Conservation (phyloP, 1,140 invertebrate genomes). For the Leucophenga varia region DNA sequence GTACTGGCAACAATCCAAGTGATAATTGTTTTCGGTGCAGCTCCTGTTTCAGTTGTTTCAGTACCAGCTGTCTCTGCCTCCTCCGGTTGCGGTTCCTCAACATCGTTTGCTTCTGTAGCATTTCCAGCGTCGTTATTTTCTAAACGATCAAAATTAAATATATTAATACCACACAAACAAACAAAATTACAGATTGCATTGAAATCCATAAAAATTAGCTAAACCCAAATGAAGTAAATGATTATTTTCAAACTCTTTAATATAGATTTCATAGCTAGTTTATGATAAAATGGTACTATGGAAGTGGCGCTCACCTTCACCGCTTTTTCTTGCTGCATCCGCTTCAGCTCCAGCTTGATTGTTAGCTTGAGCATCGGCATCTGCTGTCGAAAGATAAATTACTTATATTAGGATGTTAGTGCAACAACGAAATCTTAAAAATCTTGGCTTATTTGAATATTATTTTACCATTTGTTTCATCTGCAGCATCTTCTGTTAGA, state of each 20-base stretch:
- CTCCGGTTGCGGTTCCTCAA: constrained; percentile 35
- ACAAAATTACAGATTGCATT: too few species aligned
- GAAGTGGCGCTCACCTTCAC: constrained; percentile 35
- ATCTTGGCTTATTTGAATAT: constrained; percentile 18
- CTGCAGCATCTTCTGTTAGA: not conserved
- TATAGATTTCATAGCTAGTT: too few species aligned
- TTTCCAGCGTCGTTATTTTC: constrained; percentile 17
- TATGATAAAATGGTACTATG: too few species aligned
- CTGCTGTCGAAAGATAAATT: constrained; percentile 21
- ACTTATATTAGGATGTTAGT: too few species aligned
- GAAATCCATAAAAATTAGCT: too few species aligned
- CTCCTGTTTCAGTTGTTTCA: constrained; percentile 19
- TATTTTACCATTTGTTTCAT: constrained; percentile 21
- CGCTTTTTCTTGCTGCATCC: constrained; percentile 18
- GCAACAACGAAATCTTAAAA: constrained; percentile 2
- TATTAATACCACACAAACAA: too few species aligned
- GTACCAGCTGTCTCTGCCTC: constrained; percentile 21
- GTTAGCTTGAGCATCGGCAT: constrained; percentile 33
- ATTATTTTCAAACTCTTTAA: too few species aligned
- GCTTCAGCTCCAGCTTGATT: constrained; percentile 32
- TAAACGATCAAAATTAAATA: too few species aligned
- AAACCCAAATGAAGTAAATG: too few species aligned
- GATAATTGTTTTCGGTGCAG: constrained; percentile 37
- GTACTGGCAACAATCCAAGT: constrained; percentile 38
- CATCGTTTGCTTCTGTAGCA: constrained; percentile 21